Evolutionary conservation across 2,888 invertebrate genomes (phyloP).

Genomic region (Eupithecia abbreviata): DNA sequence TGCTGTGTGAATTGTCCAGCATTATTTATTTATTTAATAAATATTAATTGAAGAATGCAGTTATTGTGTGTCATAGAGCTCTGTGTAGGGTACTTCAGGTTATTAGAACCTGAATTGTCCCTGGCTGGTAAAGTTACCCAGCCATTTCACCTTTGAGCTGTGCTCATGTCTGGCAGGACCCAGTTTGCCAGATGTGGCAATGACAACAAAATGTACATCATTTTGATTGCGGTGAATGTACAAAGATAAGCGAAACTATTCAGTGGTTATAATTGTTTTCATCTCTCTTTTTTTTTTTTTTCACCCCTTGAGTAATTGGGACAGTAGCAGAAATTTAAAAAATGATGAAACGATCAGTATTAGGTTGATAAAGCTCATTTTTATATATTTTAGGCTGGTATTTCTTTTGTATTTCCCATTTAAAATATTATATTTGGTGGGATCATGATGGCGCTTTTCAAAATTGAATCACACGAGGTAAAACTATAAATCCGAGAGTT

Average conservation of each 20-base stretch:
- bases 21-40: too few relatives aligned
- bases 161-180: conserved; percentile 30
- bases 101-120: too few relatives aligned
- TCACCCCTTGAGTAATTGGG: neutral
- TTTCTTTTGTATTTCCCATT: too few relatives aligned
- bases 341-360: neutral
- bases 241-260: conserved; percentile 64
- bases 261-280: conserved; percentile 24
- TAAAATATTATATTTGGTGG: too few relatives aligned
- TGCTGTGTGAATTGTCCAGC: too few relatives aligned
- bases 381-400: too few relatives aligned
- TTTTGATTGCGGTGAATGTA: conserved; percentile 77
- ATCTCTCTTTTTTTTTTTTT: conserved; percentile 38
- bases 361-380: neutral
- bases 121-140: neutral
- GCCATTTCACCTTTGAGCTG: conserved; percentile 36
- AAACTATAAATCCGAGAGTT: too few relatives aligned
- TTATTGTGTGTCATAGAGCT: too few relatives aligned
- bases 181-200: conserved; percentile 79
- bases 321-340: neutral
- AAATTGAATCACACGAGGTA: too few relatives aligned
- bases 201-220: conserved; percentile 65
- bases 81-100: too few relatives aligned
- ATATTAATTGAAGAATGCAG: too few relatives aligned
- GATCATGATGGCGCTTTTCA: too few relatives aligned